phyloP scores from a whole-genome alignment of 2,797 vertebrate species.

The Gastrophryne carolinensis region DNA sequence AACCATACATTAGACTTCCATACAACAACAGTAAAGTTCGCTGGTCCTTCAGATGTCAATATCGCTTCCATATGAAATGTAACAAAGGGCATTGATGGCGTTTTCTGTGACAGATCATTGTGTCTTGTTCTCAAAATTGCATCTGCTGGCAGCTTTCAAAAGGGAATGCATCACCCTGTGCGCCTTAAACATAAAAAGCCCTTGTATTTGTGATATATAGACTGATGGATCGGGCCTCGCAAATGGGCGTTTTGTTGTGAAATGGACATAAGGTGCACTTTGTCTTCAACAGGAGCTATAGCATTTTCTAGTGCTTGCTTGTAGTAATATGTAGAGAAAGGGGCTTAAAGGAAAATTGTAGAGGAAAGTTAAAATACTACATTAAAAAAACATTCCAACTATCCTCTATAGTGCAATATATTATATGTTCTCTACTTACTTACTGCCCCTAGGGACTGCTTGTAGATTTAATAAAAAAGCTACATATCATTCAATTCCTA shows the following conservation, averaged over 20 bases:
- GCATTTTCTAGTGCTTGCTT: constrained; percentile 6
- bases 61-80: constrained; percentile 35
- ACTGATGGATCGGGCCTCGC: constrained; percentile 22
- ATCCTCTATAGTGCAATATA: too few species aligned
- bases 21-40: constrained; percentile 37
- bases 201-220: constrained; percentile 42
- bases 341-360: too few species aligned
- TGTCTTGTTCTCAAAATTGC: constrained; percentile 48
- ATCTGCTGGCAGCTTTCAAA: constrained; percentile 35
- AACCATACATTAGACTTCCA: constrained; percentile 43
- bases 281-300: neutral
- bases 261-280: constrained; percentile 22
- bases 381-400: too few species aligned
- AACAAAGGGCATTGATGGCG: constrained; percentile 26
- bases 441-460: too few species aligned
- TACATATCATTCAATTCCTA: too few species aligned
- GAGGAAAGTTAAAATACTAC: too few species aligned
- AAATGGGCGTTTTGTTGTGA: constrained; percentile 23
- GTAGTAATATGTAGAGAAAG: too few species aligned
- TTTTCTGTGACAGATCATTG: constrained; percentile 47
- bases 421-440: too few species aligned
- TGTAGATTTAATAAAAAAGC: too few species aligned
- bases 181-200: constrained; percentile 38
- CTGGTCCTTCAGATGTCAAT: constrained; percentile 40
- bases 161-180: constrained; percentile 37